phyloP scores from a whole-genome alignment of 2,888 invertebrate genomes.

The Ophion costatus region DNA sequence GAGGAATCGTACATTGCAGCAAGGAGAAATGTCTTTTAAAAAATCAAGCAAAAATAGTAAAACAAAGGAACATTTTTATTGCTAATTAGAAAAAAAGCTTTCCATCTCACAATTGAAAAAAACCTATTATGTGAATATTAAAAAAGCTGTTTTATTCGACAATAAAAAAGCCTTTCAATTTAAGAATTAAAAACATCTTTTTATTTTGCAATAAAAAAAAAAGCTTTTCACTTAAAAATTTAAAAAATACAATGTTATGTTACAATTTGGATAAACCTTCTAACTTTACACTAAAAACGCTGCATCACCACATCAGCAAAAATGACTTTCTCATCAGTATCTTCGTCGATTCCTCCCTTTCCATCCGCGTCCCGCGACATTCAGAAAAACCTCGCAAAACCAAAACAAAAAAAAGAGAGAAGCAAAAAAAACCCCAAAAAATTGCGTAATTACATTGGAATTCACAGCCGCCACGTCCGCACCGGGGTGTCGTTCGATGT shows the following conservation, averaged over 20 bases:
- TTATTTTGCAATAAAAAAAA: no score
- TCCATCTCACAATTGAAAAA: background rate
- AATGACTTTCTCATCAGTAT: background rate
- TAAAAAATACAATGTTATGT: no score
- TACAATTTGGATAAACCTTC: no score
- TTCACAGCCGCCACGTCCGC: conserved; percentile 1
- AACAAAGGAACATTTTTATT: no score
- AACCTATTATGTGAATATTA: background rate
- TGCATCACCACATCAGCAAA: background rate
- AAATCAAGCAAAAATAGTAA: no score
- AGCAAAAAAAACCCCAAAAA: background rate
- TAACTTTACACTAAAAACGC: background rate
- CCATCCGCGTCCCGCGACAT: background rate
- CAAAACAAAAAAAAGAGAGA: background rate
- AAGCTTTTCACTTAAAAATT: no score
- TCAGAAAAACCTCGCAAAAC: background rate
- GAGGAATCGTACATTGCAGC: no score
- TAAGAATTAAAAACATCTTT: background rate
- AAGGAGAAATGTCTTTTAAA: no score
- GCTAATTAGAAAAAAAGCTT: no score
- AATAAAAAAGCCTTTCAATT: background rate
- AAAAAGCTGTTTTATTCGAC: background rate
- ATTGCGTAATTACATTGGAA: background rate
- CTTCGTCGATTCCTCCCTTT: background rate
- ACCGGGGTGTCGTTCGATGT: conserved; percentile 24